phyloP scores from a whole-genome alignment of 2,113 vertebrate species.

The Chamaetylas fuelleborni region DNA sequence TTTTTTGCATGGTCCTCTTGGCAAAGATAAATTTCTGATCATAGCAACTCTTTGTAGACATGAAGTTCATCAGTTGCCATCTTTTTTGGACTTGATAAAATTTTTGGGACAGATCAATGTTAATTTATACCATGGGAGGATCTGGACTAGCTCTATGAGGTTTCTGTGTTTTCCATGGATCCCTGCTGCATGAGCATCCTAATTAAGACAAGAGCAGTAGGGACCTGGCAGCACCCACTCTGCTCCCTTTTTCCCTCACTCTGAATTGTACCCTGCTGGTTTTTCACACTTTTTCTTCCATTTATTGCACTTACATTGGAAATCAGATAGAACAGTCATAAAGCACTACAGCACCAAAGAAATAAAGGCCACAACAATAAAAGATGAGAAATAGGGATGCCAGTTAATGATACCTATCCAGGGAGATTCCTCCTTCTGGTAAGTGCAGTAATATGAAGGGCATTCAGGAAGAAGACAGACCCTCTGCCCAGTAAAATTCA shows the following conservation, averaged over 20 bases:
- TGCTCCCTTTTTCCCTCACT: neutral
- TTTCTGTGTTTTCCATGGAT: neutral
- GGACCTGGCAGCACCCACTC: neutral
- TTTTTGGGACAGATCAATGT: neutral
- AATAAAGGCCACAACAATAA: conserved; percentile 3
- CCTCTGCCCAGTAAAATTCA: neutral
- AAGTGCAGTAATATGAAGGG: neutral
- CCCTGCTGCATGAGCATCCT: neutral
- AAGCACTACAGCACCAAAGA: neutral
- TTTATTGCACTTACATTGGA: conserved; percentile 22
- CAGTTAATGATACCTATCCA: neutral
- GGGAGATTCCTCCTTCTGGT: neutral
- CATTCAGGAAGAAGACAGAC: neutral
- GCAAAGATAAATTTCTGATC: neutral
- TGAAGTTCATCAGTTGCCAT: neutral
- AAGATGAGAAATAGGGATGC: neutral
- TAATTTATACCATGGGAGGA: neutral
- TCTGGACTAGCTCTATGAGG: neutral
- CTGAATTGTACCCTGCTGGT: neutral
- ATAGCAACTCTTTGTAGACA: neutral
- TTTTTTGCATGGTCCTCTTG: neutral
- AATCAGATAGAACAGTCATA: conserved; percentile 23
- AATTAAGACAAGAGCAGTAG: neutral
- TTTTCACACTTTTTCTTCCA: neutral
- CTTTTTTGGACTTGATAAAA: neutral